phyloP scores from a whole-genome alignment of 2,888 invertebrate species.

The Beris morrisii region DNA sequence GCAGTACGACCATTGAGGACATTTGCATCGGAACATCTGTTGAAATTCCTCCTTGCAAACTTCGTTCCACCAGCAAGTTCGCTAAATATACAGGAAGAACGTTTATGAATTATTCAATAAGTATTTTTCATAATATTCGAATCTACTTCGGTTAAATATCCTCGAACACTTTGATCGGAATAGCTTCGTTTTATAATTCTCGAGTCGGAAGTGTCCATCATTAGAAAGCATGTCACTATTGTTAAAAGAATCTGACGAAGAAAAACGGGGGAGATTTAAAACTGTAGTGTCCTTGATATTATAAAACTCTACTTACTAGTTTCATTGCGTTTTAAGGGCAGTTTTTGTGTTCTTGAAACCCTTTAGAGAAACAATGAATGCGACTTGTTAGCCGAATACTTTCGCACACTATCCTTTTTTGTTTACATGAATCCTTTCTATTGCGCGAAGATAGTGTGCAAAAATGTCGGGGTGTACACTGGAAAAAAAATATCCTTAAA shows the following conservation, averaged over 20 bases:
- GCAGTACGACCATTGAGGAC: conserved; percentile 87
- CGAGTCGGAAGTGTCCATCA: conserved; percentile 41
- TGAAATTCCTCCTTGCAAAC: conserved; percentile 91
- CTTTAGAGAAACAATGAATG: too few species aligned
- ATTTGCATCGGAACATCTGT: conserved; percentile 81
- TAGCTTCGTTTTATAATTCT: conserved; percentile 68
- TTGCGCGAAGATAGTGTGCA: too few species aligned
- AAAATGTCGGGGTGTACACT: too few species aligned
- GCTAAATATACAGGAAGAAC: conserved; percentile 57
- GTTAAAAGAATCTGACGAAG: conserved; percentile 40
- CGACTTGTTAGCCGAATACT: too few species aligned
- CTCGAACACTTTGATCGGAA: conserved; percentile 78
- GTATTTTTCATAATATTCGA: conserved; percentile 21
- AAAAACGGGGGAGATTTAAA: too few species aligned
- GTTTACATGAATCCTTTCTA: too few species aligned
- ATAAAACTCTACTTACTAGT: too few species aligned
- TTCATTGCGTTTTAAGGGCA: too few species aligned
- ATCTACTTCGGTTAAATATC: conserved; percentile 79
- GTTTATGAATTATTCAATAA: conserved; percentile 22
- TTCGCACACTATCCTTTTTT: too few species aligned
- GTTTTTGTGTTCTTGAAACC: too few species aligned
- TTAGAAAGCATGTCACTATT: conserved; percentile 41
- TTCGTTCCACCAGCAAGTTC: conserved; percentile 94
- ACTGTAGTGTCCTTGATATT: too few species aligned
- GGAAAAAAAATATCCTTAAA: too few species aligned